These are phyloP conservation scores for Myzus persicae DNA, from an alignment of 1,140 invertebrate genomes.

Conservation along the genomic window DNA sequence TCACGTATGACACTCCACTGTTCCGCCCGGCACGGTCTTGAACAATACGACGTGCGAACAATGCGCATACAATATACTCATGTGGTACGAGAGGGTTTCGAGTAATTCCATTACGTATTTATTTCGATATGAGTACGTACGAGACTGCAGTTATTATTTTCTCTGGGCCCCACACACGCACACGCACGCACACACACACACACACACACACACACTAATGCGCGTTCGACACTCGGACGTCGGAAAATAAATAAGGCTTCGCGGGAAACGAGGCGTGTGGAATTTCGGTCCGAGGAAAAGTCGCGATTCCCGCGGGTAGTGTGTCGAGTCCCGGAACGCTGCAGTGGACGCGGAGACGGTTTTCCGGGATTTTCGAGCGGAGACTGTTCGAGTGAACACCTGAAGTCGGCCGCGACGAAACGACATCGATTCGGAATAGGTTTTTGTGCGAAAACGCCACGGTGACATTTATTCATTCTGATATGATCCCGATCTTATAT, in stretches of 20 bases:
- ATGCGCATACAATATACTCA: too few species aligned
- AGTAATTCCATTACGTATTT: background rate
- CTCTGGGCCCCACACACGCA: too few species aligned
- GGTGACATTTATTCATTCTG: background rate
- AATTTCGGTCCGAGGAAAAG: background rate
- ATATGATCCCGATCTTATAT: too few species aligned
- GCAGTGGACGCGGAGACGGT: background rate
- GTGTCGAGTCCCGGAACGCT: background rate
- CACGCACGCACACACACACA: too few species aligned
- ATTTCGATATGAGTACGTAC: background rate
- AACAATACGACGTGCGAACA: too few species aligned
- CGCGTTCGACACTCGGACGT: background rate
- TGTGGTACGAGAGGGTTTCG: too few species aligned
- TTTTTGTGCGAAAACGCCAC: background rate
- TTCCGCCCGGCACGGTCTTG: too few species aligned
- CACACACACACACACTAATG: background rate
- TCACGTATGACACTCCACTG: too few species aligned
- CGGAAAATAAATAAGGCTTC: background rate
- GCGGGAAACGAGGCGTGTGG: background rate
- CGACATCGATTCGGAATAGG: background rate
- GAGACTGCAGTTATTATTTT: background rate
- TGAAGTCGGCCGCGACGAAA: background rate
- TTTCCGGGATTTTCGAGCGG: background rate
- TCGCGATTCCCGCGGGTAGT: background rate
- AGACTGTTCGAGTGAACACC: constrained; percentile 5